phyloP scores from a whole-genome alignment of 2,113 vertebrate genomes.

The Podarcis raffonei region DNA sequence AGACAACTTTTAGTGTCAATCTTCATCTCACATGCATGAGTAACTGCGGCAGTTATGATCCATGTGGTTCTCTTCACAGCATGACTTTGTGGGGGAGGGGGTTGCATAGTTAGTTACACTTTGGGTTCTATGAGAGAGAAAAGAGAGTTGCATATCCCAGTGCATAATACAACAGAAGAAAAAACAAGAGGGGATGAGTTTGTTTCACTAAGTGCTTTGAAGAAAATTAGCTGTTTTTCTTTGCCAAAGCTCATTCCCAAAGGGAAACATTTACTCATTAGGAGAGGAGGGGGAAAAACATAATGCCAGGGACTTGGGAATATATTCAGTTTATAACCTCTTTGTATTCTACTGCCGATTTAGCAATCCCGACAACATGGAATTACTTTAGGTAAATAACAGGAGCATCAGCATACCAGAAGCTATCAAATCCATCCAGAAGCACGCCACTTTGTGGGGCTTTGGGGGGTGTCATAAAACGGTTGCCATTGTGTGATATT shows the following conservation, averaged over 20 bases:
- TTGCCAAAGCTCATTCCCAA: not conserved
- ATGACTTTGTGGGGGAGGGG: too few relatives aligned
- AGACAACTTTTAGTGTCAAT: too few relatives aligned
- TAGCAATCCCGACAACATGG: not conserved
- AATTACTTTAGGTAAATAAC: not conserved
- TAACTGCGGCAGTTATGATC: too few relatives aligned
- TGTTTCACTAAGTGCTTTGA: not conserved
- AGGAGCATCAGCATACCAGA: not conserved
- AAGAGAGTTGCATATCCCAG: not conserved
- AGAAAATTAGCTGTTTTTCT: not conserved
- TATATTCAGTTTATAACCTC: not conserved
- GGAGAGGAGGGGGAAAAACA: not conserved
- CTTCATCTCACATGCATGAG: too few relatives aligned
- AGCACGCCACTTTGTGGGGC: not conserved
- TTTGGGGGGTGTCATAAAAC: not conserved
- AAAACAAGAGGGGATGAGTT: not conserved
- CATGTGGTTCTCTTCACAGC: too few relatives aligned
- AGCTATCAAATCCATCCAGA: constrained; percentile 2
- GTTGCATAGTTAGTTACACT: not conserved
- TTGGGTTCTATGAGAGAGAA: not conserved
- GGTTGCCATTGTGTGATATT: not conserved
- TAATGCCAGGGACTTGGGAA: not conserved
- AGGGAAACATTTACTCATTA: not conserved
- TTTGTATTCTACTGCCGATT: not conserved
- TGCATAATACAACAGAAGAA: not conserved